Conservation (phyloP, 2,113 vertebrate species). For the Toxostoma redivivum region DNA sequence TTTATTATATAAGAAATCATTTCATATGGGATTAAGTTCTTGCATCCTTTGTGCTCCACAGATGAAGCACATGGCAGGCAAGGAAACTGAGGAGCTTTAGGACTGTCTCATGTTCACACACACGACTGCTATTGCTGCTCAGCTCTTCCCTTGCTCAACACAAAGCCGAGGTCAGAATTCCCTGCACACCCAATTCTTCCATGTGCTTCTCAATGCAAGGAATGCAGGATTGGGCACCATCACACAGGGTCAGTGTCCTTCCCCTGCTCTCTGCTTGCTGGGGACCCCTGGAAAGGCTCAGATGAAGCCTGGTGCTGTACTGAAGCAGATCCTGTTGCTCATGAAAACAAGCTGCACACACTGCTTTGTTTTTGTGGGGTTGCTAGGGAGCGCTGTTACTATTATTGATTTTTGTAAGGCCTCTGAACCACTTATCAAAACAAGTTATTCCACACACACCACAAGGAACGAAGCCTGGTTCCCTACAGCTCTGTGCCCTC, state of each 20-base stretch:
- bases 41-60: not conserved
- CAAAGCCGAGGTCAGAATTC: not conserved
- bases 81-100: not conserved
- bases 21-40: constrained; percentile 2
- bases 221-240: not conserved
- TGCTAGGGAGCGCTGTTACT: constrained; percentile 47
- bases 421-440: constrained; percentile 43
- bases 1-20: not conserved
- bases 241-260: not conserved
- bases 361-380: constrained; percentile 40
- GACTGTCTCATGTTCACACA: not conserved
- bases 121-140: not conserved
- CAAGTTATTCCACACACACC: not conserved
- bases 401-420: constrained; percentile 20
- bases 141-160: not conserved
- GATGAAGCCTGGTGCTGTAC: not conserved
- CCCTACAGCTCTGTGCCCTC: not conserved
- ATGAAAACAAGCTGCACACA: not conserved
- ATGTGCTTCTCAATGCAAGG: not conserved
- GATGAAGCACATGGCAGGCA: not conserved
- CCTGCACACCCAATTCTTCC: not conserved
- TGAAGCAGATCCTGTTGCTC: not conserved
- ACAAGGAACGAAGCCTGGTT: not conserved
- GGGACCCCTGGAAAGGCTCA: not conserved
- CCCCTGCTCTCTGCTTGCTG: not conserved